phyloP scores from a whole-genome alignment of 1,140 invertebrate genomes.

The Ostrea denselamellosa region DNA sequence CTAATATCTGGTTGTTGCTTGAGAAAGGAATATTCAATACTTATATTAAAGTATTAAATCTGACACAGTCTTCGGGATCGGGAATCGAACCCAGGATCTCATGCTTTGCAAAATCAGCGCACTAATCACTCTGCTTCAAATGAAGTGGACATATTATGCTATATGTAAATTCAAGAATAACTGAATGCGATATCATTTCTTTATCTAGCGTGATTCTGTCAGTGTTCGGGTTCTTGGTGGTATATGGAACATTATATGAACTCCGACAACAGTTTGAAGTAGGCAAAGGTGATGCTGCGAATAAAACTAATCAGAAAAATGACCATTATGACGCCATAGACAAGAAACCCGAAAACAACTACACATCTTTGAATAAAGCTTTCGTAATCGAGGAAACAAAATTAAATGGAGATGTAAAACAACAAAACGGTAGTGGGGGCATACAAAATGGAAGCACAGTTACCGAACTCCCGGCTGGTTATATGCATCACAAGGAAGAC shows the following conservation, averaged over 20 bases:
- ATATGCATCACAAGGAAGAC: constrained; percentile 32
- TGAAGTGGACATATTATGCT: too few relatives aligned
- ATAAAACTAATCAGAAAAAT: not conserved
- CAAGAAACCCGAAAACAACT: not conserved
- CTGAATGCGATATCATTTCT: not conserved
- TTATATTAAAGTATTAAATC: too few relatives aligned
- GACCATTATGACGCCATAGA: constrained; percentile 10
- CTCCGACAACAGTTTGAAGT: constrained; percentile 36
- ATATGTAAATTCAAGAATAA: too few relatives aligned
- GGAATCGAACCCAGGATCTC: too few relatives aligned
- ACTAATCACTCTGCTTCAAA: too few relatives aligned
- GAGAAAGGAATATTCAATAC: too few relatives aligned
- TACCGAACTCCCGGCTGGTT: not conserved
- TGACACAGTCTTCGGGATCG: too few relatives aligned
- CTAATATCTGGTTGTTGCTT: too few relatives aligned
- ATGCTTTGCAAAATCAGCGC: too few relatives aligned
- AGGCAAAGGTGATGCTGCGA: not conserved
- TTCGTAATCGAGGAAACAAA: not conserved
- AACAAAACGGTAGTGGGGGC: not conserved
- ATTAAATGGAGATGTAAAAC: not conserved
- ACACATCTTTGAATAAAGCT: not conserved
- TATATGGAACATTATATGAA: constrained; percentile 55
- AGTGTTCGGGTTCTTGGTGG: constrained; percentile 44
- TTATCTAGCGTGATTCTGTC: constrained; percentile 50
- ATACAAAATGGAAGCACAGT: constrained; percentile 12